Base-by-base conservation (phyloP, 1,140 invertebrate species). In the Drosophila pseudoobscura region DNA sequence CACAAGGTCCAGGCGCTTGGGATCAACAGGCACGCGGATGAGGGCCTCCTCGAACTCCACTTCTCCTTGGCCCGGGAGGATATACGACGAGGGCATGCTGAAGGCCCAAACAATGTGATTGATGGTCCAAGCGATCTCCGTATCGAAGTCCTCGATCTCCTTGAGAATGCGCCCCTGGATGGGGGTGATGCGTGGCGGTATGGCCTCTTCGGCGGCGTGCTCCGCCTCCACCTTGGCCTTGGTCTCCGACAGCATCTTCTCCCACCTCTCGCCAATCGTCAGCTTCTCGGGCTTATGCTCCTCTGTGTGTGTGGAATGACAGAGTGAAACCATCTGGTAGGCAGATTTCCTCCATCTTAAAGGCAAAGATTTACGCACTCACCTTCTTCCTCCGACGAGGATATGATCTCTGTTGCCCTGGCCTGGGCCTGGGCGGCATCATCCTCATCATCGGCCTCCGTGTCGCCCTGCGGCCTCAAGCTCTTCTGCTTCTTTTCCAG, bases 61-160 rank as follows among this genome's bases (percentile, higher is more conserved):
- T 49, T 82, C 75, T 47, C 87, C 89, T 57, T 91, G 85, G 2
- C 80, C 91, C 0, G 80, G 76, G 1, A 92, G 78, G 29, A 94
- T 92, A 35, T 93, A 93, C 2, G 94, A 94, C 77, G 95, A 93
- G 0, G 93, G 94, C 15, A 96, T 78, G 41, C 94, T 92, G 22
- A 94, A 93, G 54, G 95, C 94, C 49, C 93, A 94, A 74, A 95
- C 94, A 13, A 95, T 92, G 75, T 96, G 94, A 68, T 95, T 94
- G 50, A 94, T 92, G 8, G 94, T 94, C 94, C 89, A 91, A 1
- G 61, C 75, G 9, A 91, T 78, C 65, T 90, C 78, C 2, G 43
- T 20, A 54, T 82, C 65, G 5, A 91, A 88, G 26, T 90, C 88
- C 1, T 83, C 74, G 41, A 92, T 55, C 57, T 91, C 84, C 51